Conservation (phyloP, 1,140 invertebrate species). For the Dinothrombium tinctorium region DNA sequence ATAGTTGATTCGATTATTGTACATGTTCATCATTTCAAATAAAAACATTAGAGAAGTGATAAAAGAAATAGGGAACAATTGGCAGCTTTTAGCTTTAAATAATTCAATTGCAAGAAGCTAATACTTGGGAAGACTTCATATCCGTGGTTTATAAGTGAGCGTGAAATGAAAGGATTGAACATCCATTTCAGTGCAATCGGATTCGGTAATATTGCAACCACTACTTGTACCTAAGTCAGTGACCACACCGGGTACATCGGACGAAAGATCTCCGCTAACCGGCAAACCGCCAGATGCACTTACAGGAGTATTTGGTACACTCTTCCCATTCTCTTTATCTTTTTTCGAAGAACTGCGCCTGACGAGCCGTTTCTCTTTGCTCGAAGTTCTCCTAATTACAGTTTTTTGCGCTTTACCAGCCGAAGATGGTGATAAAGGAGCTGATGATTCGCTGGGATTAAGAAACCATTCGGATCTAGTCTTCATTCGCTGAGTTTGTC, state of each 20-base stretch:
- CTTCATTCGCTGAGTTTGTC: slow-evolving; percentile 73
- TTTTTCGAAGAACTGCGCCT: slow-evolving; percentile 1
- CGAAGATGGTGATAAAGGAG: too few species aligned
- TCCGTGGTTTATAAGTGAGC: slow-evolving; percentile 36
- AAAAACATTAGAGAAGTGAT: too few species aligned
- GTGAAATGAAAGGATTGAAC: slow-evolving; percentile 36
- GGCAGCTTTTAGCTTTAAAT: too few species aligned
- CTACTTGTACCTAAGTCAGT: neutral
- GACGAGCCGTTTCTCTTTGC: neutral
- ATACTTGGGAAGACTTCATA: too few species aligned
- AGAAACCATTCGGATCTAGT: slow-evolving; percentile 23
- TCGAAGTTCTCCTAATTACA: neutral
- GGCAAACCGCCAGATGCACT: neutral
- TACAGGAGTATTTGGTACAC: too few species aligned
- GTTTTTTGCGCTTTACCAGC: too few species aligned
- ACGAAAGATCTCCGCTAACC: neutral
- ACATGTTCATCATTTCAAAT: too few species aligned
- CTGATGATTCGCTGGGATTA: slow-evolving; percentile 1
- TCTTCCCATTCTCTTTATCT: slow-evolving; percentile 3
- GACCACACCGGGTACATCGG: neutral
- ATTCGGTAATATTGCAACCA: neutral
- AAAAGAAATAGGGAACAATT: too few species aligned
- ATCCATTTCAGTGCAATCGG: slow-evolving; percentile 30
- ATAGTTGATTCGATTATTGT: too few species aligned
- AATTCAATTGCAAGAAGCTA: too few species aligned